Conservation (phyloP, 2,797 vertebrate species). For the Gastrophryne carolinensis region DNA sequence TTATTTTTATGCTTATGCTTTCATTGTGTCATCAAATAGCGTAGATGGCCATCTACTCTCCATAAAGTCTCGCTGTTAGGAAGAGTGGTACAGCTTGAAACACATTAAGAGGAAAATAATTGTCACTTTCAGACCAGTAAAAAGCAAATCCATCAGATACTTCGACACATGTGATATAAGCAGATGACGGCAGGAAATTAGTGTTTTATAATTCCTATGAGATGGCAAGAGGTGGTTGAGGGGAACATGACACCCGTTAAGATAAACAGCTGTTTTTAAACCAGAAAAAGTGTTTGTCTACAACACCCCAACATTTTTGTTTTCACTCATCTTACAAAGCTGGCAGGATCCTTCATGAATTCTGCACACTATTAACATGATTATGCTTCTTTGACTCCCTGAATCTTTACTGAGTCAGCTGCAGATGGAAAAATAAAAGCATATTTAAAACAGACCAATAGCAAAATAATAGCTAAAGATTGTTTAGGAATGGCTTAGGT, state of each 20-base stretch:
- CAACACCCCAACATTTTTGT: background rate
- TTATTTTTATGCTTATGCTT: too few relatives aligned
- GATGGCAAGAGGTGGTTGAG: background rate
- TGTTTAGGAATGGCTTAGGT: too few relatives aligned
- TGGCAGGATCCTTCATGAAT: background rate
- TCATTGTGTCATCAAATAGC: too few relatives aligned
- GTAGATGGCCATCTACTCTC: too few relatives aligned
- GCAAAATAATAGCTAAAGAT: too few relatives aligned
- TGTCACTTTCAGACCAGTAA: background rate
- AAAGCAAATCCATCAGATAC: too few relatives aligned
- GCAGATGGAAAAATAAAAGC: too few relatives aligned
- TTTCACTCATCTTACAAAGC: background rate
- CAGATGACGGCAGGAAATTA: background rate
- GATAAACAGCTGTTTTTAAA: slow-evolving; percentile 1
- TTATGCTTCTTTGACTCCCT: background rate
- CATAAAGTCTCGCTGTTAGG: too few relatives aligned
- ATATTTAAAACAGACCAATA: too few relatives aligned
- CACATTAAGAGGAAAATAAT: background rate
- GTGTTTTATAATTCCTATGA: background rate
- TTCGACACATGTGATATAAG: background rate
- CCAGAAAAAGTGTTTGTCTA: background rate
- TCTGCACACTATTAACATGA: background rate
- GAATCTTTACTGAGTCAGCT: too few relatives aligned
- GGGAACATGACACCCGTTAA: background rate
- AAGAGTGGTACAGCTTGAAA: too few relatives aligned